A percentile compares a stretch with the other conserved stretches of the same genome.
These are phyloP conservation scores for Xanthia togata DNA, from an alignment of 2,888 invertebrate genomes.

Conservation along the genomic window DNA sequence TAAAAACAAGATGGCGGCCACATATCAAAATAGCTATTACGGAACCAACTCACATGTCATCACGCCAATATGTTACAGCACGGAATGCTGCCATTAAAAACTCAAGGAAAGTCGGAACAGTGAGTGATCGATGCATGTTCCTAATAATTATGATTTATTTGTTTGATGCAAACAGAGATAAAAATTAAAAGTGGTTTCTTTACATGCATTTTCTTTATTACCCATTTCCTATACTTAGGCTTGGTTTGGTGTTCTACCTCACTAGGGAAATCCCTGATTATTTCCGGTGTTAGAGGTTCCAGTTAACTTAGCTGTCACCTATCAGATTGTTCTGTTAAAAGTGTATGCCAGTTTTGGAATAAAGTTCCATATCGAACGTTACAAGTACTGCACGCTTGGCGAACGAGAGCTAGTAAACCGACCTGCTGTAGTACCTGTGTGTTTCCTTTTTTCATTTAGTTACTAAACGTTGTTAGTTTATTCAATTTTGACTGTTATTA, in stretches of 20 bases:
- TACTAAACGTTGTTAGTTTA: too few relatives aligned
- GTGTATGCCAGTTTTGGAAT: too few relatives aligned
- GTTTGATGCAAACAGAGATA: slow-evolving; percentile 2
- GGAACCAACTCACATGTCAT: slow-evolving; percentile 21
- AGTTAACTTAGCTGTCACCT: too few relatives aligned
- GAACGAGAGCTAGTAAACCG: too few relatives aligned
- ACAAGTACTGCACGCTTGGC: too few relatives aligned
- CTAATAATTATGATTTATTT: slow-evolving; percentile 35
- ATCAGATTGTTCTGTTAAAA: background rate
- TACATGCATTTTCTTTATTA: background rate
- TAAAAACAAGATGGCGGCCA: slow-evolving; percentile 25
- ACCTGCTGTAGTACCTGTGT: too few relatives aligned
- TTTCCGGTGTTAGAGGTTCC: background rate
- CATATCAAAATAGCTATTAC: slow-evolving; percentile 32
- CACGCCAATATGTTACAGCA: slow-evolving; percentile 34
- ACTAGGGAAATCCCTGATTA: background rate
- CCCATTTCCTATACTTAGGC: background rate
- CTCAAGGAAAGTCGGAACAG: slow-evolving; percentile 39
- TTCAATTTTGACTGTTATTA: too few relatives aligned
- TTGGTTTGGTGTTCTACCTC: background rate
- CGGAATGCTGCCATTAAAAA: slow-evolving; percentile 46
- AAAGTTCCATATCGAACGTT: too few relatives aligned
- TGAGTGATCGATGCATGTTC: slow-evolving; percentile 34
- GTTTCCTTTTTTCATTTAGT: too few relatives aligned
- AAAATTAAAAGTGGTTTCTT: background rate